Base-by-base conservation (phyloP, 2,888 invertebrate species). In the Fabriciana adippe region DNA sequence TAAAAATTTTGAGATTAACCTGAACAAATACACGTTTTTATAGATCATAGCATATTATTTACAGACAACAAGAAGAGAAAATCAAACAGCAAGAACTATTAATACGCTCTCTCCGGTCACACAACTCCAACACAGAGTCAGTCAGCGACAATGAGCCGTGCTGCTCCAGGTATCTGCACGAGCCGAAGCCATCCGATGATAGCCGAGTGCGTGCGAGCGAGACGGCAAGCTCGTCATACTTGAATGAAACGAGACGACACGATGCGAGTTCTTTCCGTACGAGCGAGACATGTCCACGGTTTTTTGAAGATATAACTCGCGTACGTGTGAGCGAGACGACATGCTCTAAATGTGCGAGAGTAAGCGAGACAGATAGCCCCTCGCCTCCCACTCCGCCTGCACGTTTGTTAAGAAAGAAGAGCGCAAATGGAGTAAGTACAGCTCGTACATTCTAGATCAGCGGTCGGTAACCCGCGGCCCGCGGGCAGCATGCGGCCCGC, bases 1-100 rank as follows among this genome's bases (percentile, higher is more conserved):
- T 8, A 0, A 8, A 2, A 41, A 11, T 11, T 41, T 41, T 41
- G 11, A 26, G 26, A 26, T 4, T 26, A 26, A 26, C 0, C 4
- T 18, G 26, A 26, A 26, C 26, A 4, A 26, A 26, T 4, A 1
- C 8, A 1, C 1, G 2, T 41, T 11, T 11, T 41, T 41, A 35
- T 1, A 8, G 6, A 35, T 8, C 6, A 35, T 35, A 35, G 11
- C 11, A 41, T 41, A 41, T 11, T 41, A 41, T 48, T 77, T 75
- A 6, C 77, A 89, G 89, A 56, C 82, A 84, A 54, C 86, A 84
- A 78, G 83, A 87, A 68, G 74, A 79, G 5, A 76, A 75, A 55
- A 81, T 89, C 16, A 81, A 82, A 71, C 78, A 81, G 59, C 88
- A 88, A 67, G 83, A 86, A 14, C 66, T 68, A 0, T 50, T 79